These are phyloP conservation scores for Guaruba guarouba DNA, from an alignment of 2,113 vertebrate species.

Conservation along the genomic window DNA sequence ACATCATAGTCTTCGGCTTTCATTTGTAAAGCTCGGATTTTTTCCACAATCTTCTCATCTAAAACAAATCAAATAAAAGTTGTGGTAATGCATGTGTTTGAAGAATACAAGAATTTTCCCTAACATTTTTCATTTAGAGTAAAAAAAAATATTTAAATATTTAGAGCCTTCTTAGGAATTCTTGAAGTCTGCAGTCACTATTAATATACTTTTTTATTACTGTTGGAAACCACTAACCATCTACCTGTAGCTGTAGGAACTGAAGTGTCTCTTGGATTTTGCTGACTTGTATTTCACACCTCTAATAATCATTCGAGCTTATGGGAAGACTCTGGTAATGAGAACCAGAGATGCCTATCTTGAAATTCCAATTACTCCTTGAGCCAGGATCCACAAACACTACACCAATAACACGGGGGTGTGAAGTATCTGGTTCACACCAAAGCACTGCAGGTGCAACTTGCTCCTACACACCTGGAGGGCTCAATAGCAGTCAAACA, in stretches of 20 bases:
- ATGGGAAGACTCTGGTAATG: background rate
- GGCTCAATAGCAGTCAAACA: background rate
- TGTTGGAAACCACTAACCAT: background rate
- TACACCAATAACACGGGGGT: background rate
- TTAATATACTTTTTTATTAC: background rate
- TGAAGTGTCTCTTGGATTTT: background rate
- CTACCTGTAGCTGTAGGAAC: background rate
- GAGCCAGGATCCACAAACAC: background rate
- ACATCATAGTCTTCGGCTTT: slow-evolving; percentile 98
- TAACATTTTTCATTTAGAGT: background rate
- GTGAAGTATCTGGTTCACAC: background rate
- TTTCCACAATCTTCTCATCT: slow-evolving; percentile 93
- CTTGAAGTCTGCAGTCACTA: background rate
- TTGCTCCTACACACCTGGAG: background rate
- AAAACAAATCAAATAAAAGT: slow-evolving; percentile 35
- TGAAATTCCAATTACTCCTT: background rate
- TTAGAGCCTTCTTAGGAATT: background rate
- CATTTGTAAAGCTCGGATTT: slow-evolving; percentile 91
- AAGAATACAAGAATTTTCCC: background rate
- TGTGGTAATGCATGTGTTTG: background rate
- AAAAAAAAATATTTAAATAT: background rate
- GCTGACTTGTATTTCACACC: background rate
- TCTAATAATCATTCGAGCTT: background rate
- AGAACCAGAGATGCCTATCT: background rate
- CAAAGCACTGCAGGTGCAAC: background rate